phyloP scores from a whole-genome alignment of 1,140 invertebrate genomes.

The Eueides isabella region DNA sequence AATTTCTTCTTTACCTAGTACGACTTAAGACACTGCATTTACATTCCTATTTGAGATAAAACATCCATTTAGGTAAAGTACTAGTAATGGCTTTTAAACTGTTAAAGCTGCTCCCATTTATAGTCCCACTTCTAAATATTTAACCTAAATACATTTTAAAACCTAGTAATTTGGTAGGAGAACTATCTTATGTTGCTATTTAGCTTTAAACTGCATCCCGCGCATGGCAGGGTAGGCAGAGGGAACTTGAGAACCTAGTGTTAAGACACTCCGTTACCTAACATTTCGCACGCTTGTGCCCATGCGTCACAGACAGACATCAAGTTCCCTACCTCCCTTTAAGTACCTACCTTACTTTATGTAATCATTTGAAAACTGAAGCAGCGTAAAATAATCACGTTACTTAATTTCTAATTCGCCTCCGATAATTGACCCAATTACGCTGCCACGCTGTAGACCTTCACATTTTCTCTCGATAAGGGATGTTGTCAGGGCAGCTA shows the following conservation, averaged over 20 bases:
- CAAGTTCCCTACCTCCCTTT: too few relatives aligned
- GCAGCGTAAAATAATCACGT: background rate
- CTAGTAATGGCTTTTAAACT: slow-evolving; percentile 12
- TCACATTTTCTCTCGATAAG: background rate
- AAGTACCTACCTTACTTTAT: too few relatives aligned
- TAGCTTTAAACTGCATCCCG: too few relatives aligned
- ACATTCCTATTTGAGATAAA: background rate
- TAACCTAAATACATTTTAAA: background rate
- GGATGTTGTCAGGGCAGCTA: background rate
- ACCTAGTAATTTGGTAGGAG: background rate
- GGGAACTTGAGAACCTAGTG: too few relatives aligned
- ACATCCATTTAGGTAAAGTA: slow-evolving; percentile 3
- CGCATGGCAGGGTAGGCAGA: too few relatives aligned
- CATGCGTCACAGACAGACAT: too few relatives aligned
- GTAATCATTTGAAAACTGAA: too few relatives aligned
- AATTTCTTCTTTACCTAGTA: background rate
- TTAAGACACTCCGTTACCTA: too few relatives aligned
- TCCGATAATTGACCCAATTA: slow-evolving; percentile 5
- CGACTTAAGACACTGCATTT: background rate
- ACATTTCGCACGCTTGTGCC: too few relatives aligned
- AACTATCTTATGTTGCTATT: too few relatives aligned
- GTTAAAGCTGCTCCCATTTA: slow-evolving; percentile 1
- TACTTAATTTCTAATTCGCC: background rate
- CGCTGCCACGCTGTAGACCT: background rate
- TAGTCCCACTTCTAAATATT: background rate